Base-by-base conservation (phyloP, 2,797 vertebrate species). In the Acipenser ruthenus region DNA sequence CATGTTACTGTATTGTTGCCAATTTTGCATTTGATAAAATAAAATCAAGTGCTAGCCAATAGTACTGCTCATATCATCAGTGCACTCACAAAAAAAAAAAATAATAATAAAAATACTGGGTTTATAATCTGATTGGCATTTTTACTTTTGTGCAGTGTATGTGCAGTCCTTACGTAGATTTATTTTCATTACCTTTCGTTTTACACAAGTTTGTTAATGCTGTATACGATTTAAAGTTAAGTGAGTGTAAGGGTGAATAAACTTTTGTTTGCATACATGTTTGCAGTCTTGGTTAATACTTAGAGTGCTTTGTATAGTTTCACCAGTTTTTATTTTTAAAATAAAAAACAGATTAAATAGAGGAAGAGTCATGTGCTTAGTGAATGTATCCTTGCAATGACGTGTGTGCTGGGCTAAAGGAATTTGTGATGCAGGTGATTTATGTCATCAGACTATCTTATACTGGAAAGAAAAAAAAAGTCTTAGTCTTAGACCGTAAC, bases 241-340 rank as follows among this genome's bases (percentile, higher is more conserved):
- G 7, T 11, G 55, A 58, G 13, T 58, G 10, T 58, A 12, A 58
- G 55, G 12, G 55, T 58, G 15, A 58, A 58, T 8, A 58, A 11
- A 58, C 55, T 12, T 58, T n/a, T 58, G 55, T 58, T 58, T 58
- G 55, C 55, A 58, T 58, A 58, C 55, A 58, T 58, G 55, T 58
- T 58, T 11, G 12, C 55, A 58, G 12, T 58, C 10, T 58, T 58
- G 15, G 55, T 58, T 11, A 58, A 58, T 58, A 13, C 12, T 13
- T 6, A 15, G 3, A 58, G 55, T 58, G 55, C 55, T 58, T 58
- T 58, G 12, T 58, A 58, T 58, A 58, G 55, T 58, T 58, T 58
- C 10, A n/a, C n/a, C 12, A 11, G 55, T 58, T 7, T 11, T 58
- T 58, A 37, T 37, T 37, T 58, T 58, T 11, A n/a, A 58, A 13